Evolutionary conservation across 2,797 vertebrate species (phyloP).

Genomic region (Sebastes hubbsi): DNA sequence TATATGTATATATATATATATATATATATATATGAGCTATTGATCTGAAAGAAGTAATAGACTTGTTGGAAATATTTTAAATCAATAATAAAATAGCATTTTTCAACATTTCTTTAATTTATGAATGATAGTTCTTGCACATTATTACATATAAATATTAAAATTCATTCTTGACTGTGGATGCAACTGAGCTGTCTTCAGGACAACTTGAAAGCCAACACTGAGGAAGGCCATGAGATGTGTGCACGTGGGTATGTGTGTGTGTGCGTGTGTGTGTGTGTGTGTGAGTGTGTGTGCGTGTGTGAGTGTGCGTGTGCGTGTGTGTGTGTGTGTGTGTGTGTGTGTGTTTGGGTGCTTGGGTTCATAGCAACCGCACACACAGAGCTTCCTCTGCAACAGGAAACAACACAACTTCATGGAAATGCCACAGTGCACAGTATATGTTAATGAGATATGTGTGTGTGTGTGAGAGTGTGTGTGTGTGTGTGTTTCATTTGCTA

Average conservation of each 20-base stretch:
- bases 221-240: background rate
- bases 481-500: background rate
- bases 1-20: no score
- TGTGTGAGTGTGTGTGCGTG: background rate
- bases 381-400: constrained; percentile 61
- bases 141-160: background rate
- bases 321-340: background rate
- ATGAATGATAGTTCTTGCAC: background rate
- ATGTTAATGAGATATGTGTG: constrained; percentile 36
- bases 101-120: background rate
- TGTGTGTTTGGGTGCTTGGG: no score
- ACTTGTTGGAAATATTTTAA: background rate
- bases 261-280: constrained; percentile 9
- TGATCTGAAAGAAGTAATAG: background rate
- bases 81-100: background rate
- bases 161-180: no score
- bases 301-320: constrained; percentile 8
- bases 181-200: no score
- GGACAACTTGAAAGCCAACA: no score
- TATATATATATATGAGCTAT: no score
- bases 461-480: background rate
- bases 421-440: constrained; percentile 48
- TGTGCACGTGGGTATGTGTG: background rate
- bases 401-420: constrained; percentile 65
- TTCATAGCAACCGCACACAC: no score